Percentiles rank a stretch among this genome's conserved stretches.
phyloP scores from a whole-genome alignment of 2,113 vertebrate genomes.

The Pithys albifrons region DNA sequence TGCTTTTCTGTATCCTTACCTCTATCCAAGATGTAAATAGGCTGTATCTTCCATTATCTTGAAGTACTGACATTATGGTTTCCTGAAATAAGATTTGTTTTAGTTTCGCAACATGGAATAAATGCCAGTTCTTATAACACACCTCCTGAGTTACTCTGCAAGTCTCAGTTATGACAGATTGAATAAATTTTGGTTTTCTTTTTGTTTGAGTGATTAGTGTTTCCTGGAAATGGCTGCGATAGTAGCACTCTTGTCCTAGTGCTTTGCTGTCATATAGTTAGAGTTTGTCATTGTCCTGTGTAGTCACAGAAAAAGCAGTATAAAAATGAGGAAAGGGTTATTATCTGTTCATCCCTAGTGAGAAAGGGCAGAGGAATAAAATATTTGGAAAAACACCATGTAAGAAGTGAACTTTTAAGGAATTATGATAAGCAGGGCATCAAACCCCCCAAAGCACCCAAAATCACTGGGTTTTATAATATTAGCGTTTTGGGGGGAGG shows the following conservation, averaged over 20 bases:
- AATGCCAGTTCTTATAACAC: neutral
- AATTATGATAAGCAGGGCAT: neutral
- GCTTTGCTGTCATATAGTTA: neutral
- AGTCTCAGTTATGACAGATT: neutral
- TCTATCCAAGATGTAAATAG: conserved; percentile 82
- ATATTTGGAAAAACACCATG: neutral
- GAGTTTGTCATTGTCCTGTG: neutral
- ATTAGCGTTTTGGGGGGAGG: rapidly evolving
- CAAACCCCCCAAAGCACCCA: neutral
- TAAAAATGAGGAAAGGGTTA: neutral
- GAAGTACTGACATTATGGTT: conserved; percentile 84
- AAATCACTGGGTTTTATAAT: neutral
- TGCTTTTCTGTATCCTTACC: conserved; percentile 69
- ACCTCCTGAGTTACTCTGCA: neutral
- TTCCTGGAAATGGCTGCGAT: neutral
- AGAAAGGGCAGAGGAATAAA: neutral
- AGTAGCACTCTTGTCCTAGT: neutral
- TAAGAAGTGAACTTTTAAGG: neutral
- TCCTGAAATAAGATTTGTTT: conserved; percentile 73
- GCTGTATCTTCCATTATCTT: conserved; percentile 79
- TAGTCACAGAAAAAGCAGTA: neutral
- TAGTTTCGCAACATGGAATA: neutral
- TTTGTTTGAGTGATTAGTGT: neutral
- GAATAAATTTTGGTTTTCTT: neutral
- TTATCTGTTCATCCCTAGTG: neutral